Evolutionary conservation across 2,888 invertebrate genomes (phyloP).

Genomic region (Spodoptera littoralis): DNA sequence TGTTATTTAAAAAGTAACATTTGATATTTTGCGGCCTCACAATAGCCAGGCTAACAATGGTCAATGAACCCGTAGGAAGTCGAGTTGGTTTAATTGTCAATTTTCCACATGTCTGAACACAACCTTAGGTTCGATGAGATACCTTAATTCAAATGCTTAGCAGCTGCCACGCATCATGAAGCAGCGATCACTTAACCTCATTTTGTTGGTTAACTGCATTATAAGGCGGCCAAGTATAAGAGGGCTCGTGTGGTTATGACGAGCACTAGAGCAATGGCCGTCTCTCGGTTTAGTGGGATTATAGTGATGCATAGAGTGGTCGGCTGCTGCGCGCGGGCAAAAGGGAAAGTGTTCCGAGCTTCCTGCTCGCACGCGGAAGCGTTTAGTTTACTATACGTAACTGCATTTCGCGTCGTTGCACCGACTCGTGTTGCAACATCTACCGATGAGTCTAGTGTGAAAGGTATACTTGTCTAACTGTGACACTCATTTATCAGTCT

Average conservation of each 20-base stretch:
- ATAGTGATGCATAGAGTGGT: conserved; percentile 79
- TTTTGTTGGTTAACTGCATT: conserved; percentile 84
- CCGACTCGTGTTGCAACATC: conserved; percentile 55
- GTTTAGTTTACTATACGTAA: conserved; percentile 80
- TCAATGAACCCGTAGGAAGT: conserved; percentile 62
- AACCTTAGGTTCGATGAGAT: conserved; percentile 66
- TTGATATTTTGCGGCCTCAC: conserved; percentile 63
- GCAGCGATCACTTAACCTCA: conserved; percentile 83
- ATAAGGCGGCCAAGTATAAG: conserved; percentile 68
- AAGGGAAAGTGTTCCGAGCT: conserved; percentile 86
- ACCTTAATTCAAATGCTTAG: conserved; percentile 76
- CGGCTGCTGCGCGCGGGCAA: conserved; percentile 87
- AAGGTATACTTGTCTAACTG: conserved; percentile 30
- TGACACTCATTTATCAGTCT: conserved; percentile 41
- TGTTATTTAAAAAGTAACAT: conserved; percentile 64
- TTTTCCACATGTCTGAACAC: conserved; percentile 64
- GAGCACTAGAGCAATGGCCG: conserved; percentile 46
- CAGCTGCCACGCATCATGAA: conserved; percentile 81
- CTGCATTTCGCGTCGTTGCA: conserved; percentile 73
- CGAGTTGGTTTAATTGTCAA: conserved; percentile 52
- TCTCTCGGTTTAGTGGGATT: conserved; percentile 68
- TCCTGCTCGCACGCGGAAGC: conserved; percentile 87
- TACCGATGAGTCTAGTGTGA: conserved; percentile 54
- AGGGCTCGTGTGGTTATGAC: conserved; percentile 47
- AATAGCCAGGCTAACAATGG: conserved; percentile 58